phyloP scores from a whole-genome alignment of 2,113 vertebrate genomes.

The Scartelaos histophorus region DNA sequence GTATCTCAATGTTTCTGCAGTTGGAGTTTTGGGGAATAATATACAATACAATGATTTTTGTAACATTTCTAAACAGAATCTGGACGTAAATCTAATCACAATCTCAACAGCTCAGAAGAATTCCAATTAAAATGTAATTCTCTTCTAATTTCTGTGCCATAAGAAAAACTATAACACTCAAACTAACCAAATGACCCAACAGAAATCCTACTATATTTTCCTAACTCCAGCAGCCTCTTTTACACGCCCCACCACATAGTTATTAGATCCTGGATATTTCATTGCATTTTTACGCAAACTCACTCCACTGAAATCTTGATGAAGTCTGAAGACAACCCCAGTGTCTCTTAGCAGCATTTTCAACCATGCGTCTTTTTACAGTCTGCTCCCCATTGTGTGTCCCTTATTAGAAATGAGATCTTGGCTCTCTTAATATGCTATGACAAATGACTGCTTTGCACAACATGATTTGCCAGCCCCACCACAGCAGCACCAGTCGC shows the following conservation, averaged over 20 bases:
- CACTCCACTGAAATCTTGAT: constrained; percentile 18
- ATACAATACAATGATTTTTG: no score
- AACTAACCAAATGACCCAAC: no score
- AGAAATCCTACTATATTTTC: no score
- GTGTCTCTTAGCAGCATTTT: constrained; percentile 33
- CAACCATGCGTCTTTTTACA: constrained; percentile 25
- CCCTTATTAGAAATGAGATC: constrained; percentile 42
- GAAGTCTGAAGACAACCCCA: constrained; percentile 2
- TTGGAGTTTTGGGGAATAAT: no score
- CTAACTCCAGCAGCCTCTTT: no score
- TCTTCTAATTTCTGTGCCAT: no score
- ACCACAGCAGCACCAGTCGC: background rate
- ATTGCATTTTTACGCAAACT: constrained; percentile 6
- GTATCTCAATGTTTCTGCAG: no score
- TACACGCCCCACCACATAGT: background rate
- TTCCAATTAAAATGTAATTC: no score
- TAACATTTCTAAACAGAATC: no score
- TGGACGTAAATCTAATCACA: no score
- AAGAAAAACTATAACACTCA: no score
- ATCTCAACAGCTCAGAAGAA: no score
- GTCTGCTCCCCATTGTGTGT: constrained; percentile 32
- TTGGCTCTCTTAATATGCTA: constrained; percentile 42
- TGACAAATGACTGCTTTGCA: constrained; percentile 49
- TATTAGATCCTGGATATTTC: background rate
- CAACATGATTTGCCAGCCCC: constrained; percentile 28